Conservation (phyloP, 2,888 invertebrate species). For the Slavum lentiscoides region DNA sequence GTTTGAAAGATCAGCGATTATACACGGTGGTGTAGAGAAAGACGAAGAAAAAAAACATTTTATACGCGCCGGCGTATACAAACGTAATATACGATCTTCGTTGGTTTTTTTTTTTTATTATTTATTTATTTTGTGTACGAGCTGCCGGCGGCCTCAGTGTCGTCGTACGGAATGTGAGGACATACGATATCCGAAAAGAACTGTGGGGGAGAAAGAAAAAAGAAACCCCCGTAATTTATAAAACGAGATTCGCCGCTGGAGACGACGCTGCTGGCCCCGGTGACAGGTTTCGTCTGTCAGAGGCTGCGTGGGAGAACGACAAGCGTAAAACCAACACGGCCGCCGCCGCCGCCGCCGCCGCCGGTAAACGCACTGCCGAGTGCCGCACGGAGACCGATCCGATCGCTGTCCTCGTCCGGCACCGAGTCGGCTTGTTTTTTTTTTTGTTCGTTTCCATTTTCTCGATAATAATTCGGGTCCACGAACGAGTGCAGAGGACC, state of each 20-base stretch:
- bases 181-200: slow-evolving; percentile 37
- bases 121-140: slow-evolving; percentile 2
- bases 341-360: background rate
- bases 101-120: background rate
- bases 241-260: slow-evolving; percentile 45
- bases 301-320: slow-evolving; percentile 44
- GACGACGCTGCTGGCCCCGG: background rate
- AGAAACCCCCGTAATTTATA: slow-evolving; percentile 1
- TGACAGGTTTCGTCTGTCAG: slow-evolving; percentile 44
- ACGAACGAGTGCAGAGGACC: too few species aligned
- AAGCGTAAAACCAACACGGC: slow-evolving; percentile 19
- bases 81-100: background rate
- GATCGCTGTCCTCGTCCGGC: background rate
- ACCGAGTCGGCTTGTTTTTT: background rate
- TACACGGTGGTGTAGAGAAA: background rate
- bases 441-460: too few species aligned
- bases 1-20: background rate
- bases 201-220: background rate
- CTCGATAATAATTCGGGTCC: slow-evolving; percentile 13
- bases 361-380: too few species aligned
- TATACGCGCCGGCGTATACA: background rate
- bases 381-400: slow-evolving; percentile 3
- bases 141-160: background rate
- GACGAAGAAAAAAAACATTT: background rate
- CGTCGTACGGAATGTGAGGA: slow-evolving; percentile 37